Base-by-base conservation (phyloP, 2,797 vertebrate genomes). In the Megaceryle alcyon region DNA sequence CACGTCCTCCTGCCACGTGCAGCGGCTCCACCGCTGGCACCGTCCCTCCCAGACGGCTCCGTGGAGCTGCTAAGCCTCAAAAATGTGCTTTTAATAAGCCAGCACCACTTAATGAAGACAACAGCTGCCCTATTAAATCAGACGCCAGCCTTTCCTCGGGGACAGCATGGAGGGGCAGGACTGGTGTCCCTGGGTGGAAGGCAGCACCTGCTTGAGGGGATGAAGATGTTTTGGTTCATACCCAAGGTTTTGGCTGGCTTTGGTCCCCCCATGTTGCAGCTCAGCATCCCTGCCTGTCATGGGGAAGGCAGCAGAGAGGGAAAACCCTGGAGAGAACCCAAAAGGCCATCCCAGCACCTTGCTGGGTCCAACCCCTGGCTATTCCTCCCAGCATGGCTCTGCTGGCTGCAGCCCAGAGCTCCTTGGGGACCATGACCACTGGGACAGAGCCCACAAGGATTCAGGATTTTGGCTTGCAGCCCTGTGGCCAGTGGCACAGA, bases 11-110 rank as follows among this genome's bases (percentile, higher is more conserved):
- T n/a, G 75, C 77, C 14, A 15, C 13, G 2, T 7, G 79, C 3
- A 1, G 69, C 2, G 0, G 51, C 77, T 71, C 69, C 1, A 6
- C 51, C 0, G 1, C 78, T 91, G 86, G 63, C 88, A 84, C 54
- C 0, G 0, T 43, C 90, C 48, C 60, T 93, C 83, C 64, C 93
- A 73, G 64, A 25, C 1, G 0, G 78, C 81, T 88, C 80, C 1
- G 4, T 25, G 33, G 92, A 96, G 94, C 94, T 92, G 93, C 90
- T 80, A 96, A 97, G 82, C 92, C 95, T 95, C 92, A 97, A 92
- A 93, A 96, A 96, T 94, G 93, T 88, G 77, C 19, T 94, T 81
- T 92, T 92, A 94, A 93, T 90, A 22, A 96, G 68, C 70, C 83
- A 87, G 22, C 82, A 69, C 28, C 78, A 28, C 86, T 94, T 87